phyloP scores from a whole-genome alignment of 1,140 invertebrate genomes.

The Cyclargus thomasi region DNA sequence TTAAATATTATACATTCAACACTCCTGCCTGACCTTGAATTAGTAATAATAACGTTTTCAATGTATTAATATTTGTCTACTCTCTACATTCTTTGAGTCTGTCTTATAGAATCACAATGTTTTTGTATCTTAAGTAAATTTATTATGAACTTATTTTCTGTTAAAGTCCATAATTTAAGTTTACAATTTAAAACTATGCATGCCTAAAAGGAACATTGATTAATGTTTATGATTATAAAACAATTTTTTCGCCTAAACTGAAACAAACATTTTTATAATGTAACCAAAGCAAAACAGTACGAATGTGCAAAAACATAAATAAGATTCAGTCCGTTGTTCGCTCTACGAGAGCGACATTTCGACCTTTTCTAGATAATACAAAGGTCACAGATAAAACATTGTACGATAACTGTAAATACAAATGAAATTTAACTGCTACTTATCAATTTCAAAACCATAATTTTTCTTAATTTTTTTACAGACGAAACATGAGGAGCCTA shows the following conservation, averaged over 20 bases:
- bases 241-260: no score
- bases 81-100: no score
- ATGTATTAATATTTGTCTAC: no score
- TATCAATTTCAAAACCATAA: neutral
- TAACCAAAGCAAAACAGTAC: neutral
- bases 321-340: neutral
- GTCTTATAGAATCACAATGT: no score
- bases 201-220: no score
- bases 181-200: no score
- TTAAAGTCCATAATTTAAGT: no score
- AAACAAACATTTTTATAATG: no score
- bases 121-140: no score
- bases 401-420: neutral
- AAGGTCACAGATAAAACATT: slow-evolving; percentile 9
- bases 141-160: no score
- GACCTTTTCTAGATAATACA: slow-evolving; percentile 4
- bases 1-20: neutral
- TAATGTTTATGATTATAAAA: no score
- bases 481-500: slow-evolving; percentile 31
- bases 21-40: neutral
- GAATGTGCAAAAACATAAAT: neutral
- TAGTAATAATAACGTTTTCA: neutral
- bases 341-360: neutral
- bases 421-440: neutral
- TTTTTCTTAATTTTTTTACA: slow-evolving; percentile 32